A percentile compares a stretch with the other conserved stretches of the same genome.
These are phyloP conservation scores for Seira musarum DNA, from an alignment of 2,888 invertebrate species.

Conservation along the genomic window DNA sequence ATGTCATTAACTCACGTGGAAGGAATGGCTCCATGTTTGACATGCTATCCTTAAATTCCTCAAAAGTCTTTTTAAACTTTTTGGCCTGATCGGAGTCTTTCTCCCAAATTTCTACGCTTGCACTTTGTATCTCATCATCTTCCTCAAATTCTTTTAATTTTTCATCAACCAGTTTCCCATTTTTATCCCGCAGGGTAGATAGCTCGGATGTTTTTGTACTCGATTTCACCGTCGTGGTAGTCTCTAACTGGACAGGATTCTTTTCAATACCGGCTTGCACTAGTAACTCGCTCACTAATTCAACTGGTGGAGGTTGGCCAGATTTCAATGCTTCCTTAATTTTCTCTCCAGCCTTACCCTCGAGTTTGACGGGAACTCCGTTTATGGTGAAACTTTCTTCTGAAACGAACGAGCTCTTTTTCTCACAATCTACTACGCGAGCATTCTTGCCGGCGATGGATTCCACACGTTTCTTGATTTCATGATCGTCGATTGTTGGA, in stretches of 20 bases:
- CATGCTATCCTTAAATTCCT: slow-evolving; percentile 39
- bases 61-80: slow-evolving; percentile 43
- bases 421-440: slow-evolving; percentile 82
- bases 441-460: slow-evolving; percentile 81
- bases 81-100: slow-evolving; percentile 56
- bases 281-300: slow-evolving; percentile 79
- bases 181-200: slow-evolving; percentile 79
- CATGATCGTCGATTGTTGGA: slow-evolving; percentile 77
- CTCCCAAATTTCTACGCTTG: slow-evolving; percentile 69
- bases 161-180: slow-evolving; percentile 80
- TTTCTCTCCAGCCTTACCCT: slow-evolving; percentile 80
- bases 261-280: slow-evolving; percentile 76
- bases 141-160: slow-evolving; percentile 80
- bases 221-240: slow-evolving; percentile 80
- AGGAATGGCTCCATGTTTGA: slow-evolving; percentile 41
- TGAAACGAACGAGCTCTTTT: slow-evolving; percentile 80
- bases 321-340: slow-evolving; percentile 80
- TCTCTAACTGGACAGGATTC: slow-evolving; percentile 81
- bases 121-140: slow-evolving; percentile 79
- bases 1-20: slow-evolving; percentile 36
- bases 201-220: slow-evolving; percentile 81
- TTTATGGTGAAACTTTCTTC: slow-evolving; percentile 82
- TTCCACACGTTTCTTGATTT: slow-evolving; percentile 82
- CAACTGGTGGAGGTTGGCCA: slow-evolving; percentile 77
- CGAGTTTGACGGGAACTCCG: slow-evolving; percentile 79